phyloP scores from a whole-genome alignment of 2,797 vertebrate genomes.

The Paedocypris micromegethes region DNA sequence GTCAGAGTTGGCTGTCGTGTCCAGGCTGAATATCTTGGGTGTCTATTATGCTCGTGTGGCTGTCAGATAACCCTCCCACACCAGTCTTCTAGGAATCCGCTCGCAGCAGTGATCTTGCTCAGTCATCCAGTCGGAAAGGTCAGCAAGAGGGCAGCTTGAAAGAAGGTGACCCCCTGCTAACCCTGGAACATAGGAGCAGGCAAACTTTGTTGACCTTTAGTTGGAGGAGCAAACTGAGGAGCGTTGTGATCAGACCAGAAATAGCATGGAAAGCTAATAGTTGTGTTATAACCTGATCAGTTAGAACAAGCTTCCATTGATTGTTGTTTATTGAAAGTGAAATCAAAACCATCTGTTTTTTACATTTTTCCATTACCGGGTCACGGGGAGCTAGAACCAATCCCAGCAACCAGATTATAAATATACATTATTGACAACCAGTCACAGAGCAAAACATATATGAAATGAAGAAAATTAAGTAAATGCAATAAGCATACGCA shows the following conservation, averaged over 20 bases:
- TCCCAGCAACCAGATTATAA: too few relatives aligned
- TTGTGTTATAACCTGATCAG: not conserved
- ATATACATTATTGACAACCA: too few relatives aligned
- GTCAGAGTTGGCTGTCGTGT: slow-evolving; percentile 31
- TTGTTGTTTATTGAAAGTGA: too few relatives aligned
- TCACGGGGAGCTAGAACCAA: too few relatives aligned
- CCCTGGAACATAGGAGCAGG: slow-evolving; percentile 20
- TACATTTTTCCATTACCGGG: too few relatives aligned
- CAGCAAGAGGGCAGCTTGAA: slow-evolving; percentile 6
- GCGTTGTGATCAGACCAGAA: slow-evolving; percentile 3
- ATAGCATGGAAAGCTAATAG: slow-evolving; percentile 1
- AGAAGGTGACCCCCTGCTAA: slow-evolving; percentile 24
- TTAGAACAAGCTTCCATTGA: not conserved
- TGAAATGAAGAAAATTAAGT: too few relatives aligned
- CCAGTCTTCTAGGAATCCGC: not conserved
- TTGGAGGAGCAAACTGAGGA: slow-evolving; percentile 6
- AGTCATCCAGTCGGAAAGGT: slow-evolving; percentile 9
- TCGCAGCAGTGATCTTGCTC: slow-evolving; percentile 4
- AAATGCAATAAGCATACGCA: too few relatives aligned
- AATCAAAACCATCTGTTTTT: too few relatives aligned
- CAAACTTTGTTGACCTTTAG: slow-evolving; percentile 26
- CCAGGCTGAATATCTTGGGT: slow-evolving; percentile 19
- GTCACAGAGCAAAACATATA: too few relatives aligned
- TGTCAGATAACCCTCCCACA: not conserved
- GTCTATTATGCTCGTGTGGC: slow-evolving; percentile 13